Evolutionary conservation across 2,113 vertebrate species (phyloP), one percentile per base, ranked within the genome.

Genomic region (Bujurquina vittata): DNA sequence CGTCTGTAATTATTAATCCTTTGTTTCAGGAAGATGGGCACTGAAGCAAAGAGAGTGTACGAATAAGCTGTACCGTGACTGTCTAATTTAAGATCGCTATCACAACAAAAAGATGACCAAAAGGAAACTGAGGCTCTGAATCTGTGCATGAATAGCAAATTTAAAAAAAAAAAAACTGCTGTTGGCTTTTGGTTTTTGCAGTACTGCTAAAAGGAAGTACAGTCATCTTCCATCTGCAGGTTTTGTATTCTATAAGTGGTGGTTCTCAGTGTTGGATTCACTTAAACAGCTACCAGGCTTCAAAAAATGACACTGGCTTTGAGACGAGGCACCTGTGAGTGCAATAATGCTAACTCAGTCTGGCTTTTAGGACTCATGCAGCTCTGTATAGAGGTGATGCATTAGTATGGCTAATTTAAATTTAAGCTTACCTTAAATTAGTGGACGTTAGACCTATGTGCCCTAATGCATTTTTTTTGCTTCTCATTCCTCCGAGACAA

Each of bases 1-100:
- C 94, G 93, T 80, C 40, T 56, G 83, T 80, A 86, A 92, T 93
- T 93, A 92, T 94, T 90, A 90, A 92, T 92, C 78, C 61, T 90
- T 94, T 90, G 84, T 91, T 84, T 84, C 59, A 84, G 35, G 12
- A 61, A 69, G 57, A 90, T 75, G 87, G 77, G 75, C 23, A 79
- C 40, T 8, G 74, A 83, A 61, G 80, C 75, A 57, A 75, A 54
- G 49, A 65, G 69, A 79, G 33, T 81, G 73, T 58, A 78, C 49
- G 75, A 88, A 72, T 62, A 85, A 74, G 54, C 58, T 73, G 18
- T 20, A 81, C n/a, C 23, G 3, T 56, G 75, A 58, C 63, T 58
- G 77, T 49, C 75, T 72, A 65, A 90, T 87, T 86, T 77, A 40
- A 75, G 23, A 80, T 87, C 26, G 55, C 79, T 82, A 79, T 84